These are phyloP conservation scores for Agrochola circellaris DNA, from an alignment of 2,888 invertebrate species.

Conservation along the genomic window DNA sequence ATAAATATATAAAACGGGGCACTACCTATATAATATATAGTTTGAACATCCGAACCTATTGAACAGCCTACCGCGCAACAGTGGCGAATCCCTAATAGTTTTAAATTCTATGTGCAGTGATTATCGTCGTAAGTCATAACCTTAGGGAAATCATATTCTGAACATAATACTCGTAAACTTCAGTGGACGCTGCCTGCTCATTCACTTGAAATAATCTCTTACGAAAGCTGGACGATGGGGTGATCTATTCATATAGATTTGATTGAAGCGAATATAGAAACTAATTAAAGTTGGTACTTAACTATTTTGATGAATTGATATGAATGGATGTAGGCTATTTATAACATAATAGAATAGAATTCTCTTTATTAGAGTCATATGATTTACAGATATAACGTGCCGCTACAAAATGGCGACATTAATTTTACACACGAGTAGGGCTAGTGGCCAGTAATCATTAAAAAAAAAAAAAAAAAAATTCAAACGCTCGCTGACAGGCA, in stretches of 20 bases:
- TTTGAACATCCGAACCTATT: not conserved
- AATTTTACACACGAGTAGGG: no score
- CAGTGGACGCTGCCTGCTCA: not conserved
- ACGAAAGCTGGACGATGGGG: not conserved
- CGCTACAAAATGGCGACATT: no score
- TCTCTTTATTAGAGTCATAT: no score
- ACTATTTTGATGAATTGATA: conserved; percentile 1
- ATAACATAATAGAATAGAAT: no score
- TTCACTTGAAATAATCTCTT: conserved; percentile 36
- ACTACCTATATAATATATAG: no score
- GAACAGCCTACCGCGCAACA: no score
- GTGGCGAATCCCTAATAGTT: not conserved
- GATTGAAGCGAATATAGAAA: not conserved
- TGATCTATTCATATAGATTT: conserved; percentile 9
- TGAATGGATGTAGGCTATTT: no score
- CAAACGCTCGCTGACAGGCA: no score
- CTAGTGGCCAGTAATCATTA: no score
- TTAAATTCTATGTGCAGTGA: not conserved
- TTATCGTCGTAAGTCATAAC: not conserved
- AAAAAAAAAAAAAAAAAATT: no score
- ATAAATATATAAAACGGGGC: no score
- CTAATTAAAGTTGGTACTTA: not conserved
- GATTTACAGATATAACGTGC: no score
- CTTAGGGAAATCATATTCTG: conserved; percentile 24
- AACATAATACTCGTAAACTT: not conserved